Conservation (phyloP, 2,888 invertebrate species). For the Cerastis leucographa region DNA sequence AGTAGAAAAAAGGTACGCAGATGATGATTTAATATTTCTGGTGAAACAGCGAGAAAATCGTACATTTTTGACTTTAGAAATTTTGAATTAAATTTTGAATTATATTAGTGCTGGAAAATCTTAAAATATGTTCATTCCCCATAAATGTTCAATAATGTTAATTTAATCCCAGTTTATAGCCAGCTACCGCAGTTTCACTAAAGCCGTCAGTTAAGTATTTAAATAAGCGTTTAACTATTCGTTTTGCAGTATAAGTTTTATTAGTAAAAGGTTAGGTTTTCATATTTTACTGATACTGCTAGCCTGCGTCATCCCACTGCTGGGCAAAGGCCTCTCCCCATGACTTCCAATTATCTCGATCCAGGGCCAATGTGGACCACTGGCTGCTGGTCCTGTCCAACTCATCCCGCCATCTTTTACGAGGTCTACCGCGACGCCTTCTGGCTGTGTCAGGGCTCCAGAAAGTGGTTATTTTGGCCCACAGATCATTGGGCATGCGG, state of each 20-base stretch:
- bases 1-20: not conserved
- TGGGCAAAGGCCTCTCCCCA: too few species aligned
- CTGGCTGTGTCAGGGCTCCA: too few species aligned
- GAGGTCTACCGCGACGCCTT: too few species aligned
- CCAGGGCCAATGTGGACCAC: too few species aligned
- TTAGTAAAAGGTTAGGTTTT: conserved; percentile 9
- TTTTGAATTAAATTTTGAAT: not conserved
- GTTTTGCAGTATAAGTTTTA: conserved; percentile 33
- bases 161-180: conserved; percentile 2
- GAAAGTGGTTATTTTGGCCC: too few species aligned
- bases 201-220: conserved; percentile 12
- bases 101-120: not conserved
- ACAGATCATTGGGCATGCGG: too few species aligned
- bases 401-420: too few species aligned
- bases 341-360: too few species aligned
- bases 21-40: not conserved
- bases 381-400: too few species aligned
- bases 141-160: conserved; percentile 17
- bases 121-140: not conserved
- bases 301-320: too few species aligned
- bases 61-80: too few species aligned
- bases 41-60: not conserved
- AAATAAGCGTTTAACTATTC: conserved; percentile 16
- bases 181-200: not conserved
- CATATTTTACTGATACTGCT: too few species aligned